These are phyloP conservation scores for Oscheius sp. DNA, from an alignment of 1,140 invertebrate species.

Conservation along the genomic window DNA sequence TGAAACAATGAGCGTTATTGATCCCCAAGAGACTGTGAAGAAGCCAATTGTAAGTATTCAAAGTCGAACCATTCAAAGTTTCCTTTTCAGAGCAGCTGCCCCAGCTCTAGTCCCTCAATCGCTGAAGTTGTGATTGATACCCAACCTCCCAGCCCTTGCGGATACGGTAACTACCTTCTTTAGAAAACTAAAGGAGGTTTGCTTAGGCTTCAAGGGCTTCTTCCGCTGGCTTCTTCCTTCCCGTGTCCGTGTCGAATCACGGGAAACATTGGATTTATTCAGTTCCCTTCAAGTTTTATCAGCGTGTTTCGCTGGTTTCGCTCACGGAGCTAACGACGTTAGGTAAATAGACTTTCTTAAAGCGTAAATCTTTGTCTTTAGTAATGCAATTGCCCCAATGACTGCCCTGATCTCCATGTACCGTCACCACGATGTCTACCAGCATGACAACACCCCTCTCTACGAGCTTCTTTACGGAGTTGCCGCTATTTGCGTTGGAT, in stretches of 20 bases:
- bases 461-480: constrained; percentile 79
- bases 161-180: too few relatives aligned
- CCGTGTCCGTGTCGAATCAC: neutral
- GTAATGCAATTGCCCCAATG: constrained; percentile 47
- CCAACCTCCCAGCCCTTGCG: too few relatives aligned
- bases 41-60: too few relatives aligned
- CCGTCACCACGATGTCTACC: constrained; percentile 23
- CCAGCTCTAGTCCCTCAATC: too few relatives aligned
- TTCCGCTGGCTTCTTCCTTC: constrained; percentile 15
- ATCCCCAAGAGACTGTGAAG: too few relatives aligned
- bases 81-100: too few relatives aligned
- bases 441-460: constrained; percentile 44
- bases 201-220: constrained; percentile 1
- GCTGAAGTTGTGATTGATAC: too few relatives aligned
- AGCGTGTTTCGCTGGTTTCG: constrained; percentile 92
- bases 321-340: constrained; percentile 76
- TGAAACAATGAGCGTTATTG: too few relatives aligned
- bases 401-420: constrained; percentile 41
- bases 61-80: too few relatives aligned
- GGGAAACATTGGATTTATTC: constrained; percentile 52
- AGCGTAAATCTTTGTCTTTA: constrained; percentile 24
- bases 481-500: constrained; percentile 86
- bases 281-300: constrained; percentile 73
- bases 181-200: constrained; percentile 25
- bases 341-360: constrained; percentile 25